Evolutionary conservation across 2,888 invertebrate species (phyloP).

Genomic region (Molanna angustata): DNA sequence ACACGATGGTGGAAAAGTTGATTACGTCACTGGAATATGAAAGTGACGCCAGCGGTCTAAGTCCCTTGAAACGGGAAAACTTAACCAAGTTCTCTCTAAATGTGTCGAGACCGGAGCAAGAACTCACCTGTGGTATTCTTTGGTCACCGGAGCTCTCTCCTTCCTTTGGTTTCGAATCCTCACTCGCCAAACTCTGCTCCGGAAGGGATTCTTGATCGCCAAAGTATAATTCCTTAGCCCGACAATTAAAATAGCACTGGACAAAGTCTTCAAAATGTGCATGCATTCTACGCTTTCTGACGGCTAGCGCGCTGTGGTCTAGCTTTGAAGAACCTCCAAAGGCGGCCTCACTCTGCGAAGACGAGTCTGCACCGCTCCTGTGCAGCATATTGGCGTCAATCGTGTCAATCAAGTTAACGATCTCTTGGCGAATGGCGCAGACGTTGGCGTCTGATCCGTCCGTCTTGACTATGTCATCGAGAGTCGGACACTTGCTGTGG

Average conservation of each 20-base stretch:
- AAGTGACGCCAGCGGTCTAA: slow-evolving; percentile 80
- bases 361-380: slow-evolving; percentile 33
- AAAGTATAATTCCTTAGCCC: slow-evolving; percentile 71
- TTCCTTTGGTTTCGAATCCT: slow-evolving; percentile 4
- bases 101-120: slow-evolving; percentile 60
- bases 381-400: slow-evolving; percentile 51
- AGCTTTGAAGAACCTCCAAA: slow-evolving; percentile 31
- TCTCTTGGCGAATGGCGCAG: slow-evolving; percentile 54
- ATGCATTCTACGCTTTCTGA: slow-evolving; percentile 71
- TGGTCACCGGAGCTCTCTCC: slow-evolving; percentile 13
- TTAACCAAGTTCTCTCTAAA: slow-evolving; percentile 85
- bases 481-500: slow-evolving; percentile 56
- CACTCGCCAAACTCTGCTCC: slow-evolving; percentile 25
- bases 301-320: slow-evolving; percentile 55
- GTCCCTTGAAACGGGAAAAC: slow-evolving; percentile 75
- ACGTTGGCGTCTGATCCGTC: slow-evolving; percentile 52
- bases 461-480: slow-evolving; percentile 54
- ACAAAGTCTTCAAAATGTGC: slow-evolving; percentile 89
- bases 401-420: slow-evolving; percentile 55
- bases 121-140: slow-evolving; percentile 29
- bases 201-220: slow-evolving; percentile 39
- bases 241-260: slow-evolving; percentile 78
- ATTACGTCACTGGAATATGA: slow-evolving; percentile 89
- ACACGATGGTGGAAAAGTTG: slow-evolving; percentile 82
- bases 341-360: slow-evolving; percentile 30